Conservation (phyloP, 1,140 invertebrate genomes). For the Homalodisca vitripennis region DNA sequence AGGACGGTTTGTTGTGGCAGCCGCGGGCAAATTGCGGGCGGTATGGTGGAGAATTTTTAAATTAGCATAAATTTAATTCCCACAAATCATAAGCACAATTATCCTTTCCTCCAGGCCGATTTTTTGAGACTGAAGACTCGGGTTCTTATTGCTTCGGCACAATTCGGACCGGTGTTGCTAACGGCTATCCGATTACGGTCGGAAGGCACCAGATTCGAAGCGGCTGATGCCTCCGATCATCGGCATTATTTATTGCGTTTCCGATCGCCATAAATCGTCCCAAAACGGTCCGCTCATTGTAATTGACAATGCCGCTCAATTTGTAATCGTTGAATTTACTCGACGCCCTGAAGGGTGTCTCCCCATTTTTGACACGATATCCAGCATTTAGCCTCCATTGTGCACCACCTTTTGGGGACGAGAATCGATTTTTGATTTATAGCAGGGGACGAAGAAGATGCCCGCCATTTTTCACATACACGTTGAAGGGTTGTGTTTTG, state of each 20-base stretch:
- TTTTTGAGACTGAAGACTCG: too few species aligned
- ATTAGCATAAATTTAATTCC: too few species aligned
- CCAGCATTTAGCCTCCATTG: neutral
- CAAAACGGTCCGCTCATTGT: neutral
- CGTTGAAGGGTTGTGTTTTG: neutral
- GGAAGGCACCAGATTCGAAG: neutral
- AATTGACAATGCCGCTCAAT: neutral
- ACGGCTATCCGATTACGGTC: neutral
- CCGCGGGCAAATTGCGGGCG: too few species aligned
- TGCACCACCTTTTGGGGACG: neutral
- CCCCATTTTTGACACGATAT: neutral
- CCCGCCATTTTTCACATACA: neutral
- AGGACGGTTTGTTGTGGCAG: too few species aligned
- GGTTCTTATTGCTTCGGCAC: too few species aligned
- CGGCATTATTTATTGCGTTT: neutral
- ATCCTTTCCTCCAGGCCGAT: too few species aligned
- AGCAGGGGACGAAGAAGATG: neutral
- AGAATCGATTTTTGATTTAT: neutral
- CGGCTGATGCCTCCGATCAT: constrained; percentile 13
- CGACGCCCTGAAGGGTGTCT: neutral
- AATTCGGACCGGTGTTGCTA: neutral
- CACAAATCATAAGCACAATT: too few species aligned
- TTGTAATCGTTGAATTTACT: neutral
- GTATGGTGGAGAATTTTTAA: too few species aligned
- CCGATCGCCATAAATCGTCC: neutral